These are phyloP conservation scores for Equus quagga DNA, from an alignment of 2,113 vertebrate genomes.

Conservation along the genomic window DNA sequence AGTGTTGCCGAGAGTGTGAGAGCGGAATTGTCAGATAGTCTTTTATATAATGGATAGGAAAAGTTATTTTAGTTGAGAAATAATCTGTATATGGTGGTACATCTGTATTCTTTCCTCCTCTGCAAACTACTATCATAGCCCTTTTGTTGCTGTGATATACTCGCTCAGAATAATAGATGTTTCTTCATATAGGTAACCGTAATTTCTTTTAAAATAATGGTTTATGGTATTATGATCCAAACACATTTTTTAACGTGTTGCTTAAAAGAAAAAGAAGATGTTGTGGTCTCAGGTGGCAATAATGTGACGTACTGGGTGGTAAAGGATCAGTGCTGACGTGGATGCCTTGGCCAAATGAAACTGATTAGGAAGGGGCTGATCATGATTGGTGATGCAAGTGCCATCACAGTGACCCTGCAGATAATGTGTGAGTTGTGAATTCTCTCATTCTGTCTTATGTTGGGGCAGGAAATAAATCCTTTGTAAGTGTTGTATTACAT, in stretches of 20 bases:
- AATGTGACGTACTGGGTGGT: neutral
- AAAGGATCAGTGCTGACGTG: neutral
- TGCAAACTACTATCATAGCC: neutral
- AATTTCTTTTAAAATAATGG: neutral
- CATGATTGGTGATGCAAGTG: neutral
- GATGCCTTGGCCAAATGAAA: neutral
- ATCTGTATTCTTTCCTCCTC: neutral
- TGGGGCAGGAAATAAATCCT: neutral
- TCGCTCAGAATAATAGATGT: neutral
- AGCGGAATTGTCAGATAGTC: neutral
- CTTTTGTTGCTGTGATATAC: neutral
- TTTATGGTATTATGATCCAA: neutral
- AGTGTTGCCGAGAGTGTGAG: neutral
- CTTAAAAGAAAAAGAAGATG: conserved; percentile 18
- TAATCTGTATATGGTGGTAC: neutral
- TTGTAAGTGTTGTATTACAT: conserved; percentile 3
- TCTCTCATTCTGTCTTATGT: neutral
- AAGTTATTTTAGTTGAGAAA: neutral
- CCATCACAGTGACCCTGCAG: neutral
- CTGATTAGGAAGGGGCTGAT: neutral
- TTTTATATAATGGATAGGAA: neutral
- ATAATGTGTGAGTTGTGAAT: neutral
- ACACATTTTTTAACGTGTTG: neutral
- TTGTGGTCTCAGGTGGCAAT: neutral
- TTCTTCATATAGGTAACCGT: neutral